Conservation (phyloP, 2,888 invertebrate genomes). For the Drosophila quinaria region DNA sequence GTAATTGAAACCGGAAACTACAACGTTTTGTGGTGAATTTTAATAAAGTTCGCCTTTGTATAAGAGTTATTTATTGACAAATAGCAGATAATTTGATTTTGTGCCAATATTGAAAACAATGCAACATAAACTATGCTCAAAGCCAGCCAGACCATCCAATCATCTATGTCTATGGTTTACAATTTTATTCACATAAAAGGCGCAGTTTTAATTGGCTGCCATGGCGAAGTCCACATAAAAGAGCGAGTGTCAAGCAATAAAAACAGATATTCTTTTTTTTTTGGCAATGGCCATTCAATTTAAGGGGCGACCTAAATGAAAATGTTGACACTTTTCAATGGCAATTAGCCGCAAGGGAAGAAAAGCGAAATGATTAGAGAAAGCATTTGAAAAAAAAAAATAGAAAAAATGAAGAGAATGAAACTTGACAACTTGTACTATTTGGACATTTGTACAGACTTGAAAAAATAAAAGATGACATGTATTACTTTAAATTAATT, state of each 20-base stretch:
- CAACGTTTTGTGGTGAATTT: slow-evolving; percentile 80
- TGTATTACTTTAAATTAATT: too few species aligned
- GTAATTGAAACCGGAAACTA: slow-evolving; percentile 81
- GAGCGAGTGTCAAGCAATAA: slow-evolving; percentile 8
- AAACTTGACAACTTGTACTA: neutral
- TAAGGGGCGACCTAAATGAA: slow-evolving; percentile 17
- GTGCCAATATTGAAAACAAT: slow-evolving; percentile 76
- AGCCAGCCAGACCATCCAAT: slow-evolving; percentile 6
- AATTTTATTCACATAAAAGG: slow-evolving; percentile 30
- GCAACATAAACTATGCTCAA: slow-evolving; percentile 15
- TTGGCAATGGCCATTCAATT: slow-evolving; percentile 16
- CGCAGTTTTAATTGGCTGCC: slow-evolving; percentile 43
- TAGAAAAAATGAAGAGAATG: neutral
- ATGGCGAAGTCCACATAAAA: slow-evolving; percentile 16
- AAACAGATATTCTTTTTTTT: slow-evolving; percentile 15
- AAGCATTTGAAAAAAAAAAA: neutral
- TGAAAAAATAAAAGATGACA: neutral
- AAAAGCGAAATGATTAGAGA: neutral
- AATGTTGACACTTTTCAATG: slow-evolving; percentile 12
- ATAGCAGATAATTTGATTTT: slow-evolving; percentile 80
- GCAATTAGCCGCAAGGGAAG: slow-evolving; percentile 1
- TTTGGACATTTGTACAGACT: neutral
- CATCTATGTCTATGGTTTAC: slow-evolving; percentile 15
- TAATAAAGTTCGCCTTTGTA: slow-evolving; percentile 78
- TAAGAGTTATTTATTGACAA: slow-evolving; percentile 76